Base-by-base conservation (phyloP, 2,888 invertebrate genomes). In the Raillietiella orientalis region DNA sequence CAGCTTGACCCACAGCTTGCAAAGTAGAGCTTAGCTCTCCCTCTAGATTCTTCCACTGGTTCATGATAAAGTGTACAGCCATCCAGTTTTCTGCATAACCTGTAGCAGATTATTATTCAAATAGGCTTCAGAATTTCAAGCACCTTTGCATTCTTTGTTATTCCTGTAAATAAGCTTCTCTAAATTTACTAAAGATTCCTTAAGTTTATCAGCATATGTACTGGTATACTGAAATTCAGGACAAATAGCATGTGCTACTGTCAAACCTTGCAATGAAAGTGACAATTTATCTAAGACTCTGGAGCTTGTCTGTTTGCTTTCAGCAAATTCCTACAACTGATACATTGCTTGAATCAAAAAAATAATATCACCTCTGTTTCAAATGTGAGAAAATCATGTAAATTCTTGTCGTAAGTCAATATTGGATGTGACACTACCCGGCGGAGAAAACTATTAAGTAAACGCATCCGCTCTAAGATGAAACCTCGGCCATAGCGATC, bases 401-500 rank as follows among this genome's bases (percentile, higher is more conserved):
- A 49, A 42, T 56, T 54, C 36, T 56, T 55, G 38, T 62, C 59
- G 37, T 57, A 62, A 31, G 62, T 62, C 22, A 66, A 44, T 28
- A 64, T 61, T 2, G 64, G 64, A 45, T 66, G 65, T 36, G 59
- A 56, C n/a, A 58, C 55, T 6, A 66, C 42, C 33, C 66, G 47
- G 29, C 54, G 54, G 25, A 66, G 46, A 40, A 64, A 66, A 30
- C 59, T 52, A 38, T 65, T 58, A 24, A 66, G 46, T 17, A 62
- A 50, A 32, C 56, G 53, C 58, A 62, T 62, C 36, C 66, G 47
- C 16, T 58, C 52, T 30, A 58, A 44, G 23, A 66, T 57, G 41
- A 66, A 66, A 36, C 63, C 63, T 40, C 59, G 58, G 31, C 62
- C 62, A 41, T 64, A 66, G 31, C 65, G 52, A 42, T 65, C 65